Percentiles rank a stretch among this genome's conserved stretches.
Evolutionary conservation across 2,888 invertebrate species (phyloP).

Genomic region (Hymenopus coronatus): DNA sequence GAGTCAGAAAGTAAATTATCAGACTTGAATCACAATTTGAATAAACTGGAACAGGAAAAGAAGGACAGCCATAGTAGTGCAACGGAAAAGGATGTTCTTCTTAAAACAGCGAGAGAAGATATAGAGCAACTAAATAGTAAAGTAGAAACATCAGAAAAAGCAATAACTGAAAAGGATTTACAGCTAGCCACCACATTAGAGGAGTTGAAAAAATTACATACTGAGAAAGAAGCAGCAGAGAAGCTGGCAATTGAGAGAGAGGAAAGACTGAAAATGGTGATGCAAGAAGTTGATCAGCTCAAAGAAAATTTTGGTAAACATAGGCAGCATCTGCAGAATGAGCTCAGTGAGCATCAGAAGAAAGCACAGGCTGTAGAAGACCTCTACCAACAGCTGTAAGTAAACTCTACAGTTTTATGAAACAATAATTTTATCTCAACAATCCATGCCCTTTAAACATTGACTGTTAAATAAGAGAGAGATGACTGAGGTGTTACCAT

Average conservation of each 20-base stretch:
- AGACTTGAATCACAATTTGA: slow-evolving; percentile 41
- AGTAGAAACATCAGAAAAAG: slow-evolving; percentile 18
- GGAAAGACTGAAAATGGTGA: slow-evolving; percentile 25
- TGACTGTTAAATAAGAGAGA: no score
- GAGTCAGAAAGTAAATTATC: slow-evolving; percentile 49
- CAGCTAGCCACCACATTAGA: slow-evolving; percentile 11
- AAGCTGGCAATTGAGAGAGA: slow-evolving; percentile 33
- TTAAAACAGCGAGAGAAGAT: slow-evolving; percentile 40
- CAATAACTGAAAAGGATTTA: slow-evolving; percentile 8
- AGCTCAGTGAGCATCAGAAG: slow-evolving; percentile 30
- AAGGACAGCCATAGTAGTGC: slow-evolving; percentile 48
- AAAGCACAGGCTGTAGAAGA: slow-evolving; percentile 44
- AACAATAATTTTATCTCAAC: not conserved
- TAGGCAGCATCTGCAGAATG: slow-evolving; percentile 24
- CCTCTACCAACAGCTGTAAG: slow-evolving; percentile 50
- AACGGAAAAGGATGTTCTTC: slow-evolving; percentile 47
- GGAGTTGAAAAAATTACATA: slow-evolving; percentile 20
- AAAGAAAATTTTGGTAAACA: slow-evolving; percentile 26
- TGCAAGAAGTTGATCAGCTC: slow-evolving; percentile 27
- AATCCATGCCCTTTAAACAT: no score
- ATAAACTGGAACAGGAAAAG: slow-evolving; percentile 51
- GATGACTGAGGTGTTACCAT: no score
- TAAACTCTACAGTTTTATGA: slow-evolving; percentile 33
- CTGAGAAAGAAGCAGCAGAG: slow-evolving; percentile 22
- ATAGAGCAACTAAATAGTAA: slow-evolving; percentile 14